Percentiles rank a stretch among this genome's conserved stretches.
phyloP scores from a whole-genome alignment of 2,113 vertebrate genomes.

The Micronycteris hirsuta region DNA sequence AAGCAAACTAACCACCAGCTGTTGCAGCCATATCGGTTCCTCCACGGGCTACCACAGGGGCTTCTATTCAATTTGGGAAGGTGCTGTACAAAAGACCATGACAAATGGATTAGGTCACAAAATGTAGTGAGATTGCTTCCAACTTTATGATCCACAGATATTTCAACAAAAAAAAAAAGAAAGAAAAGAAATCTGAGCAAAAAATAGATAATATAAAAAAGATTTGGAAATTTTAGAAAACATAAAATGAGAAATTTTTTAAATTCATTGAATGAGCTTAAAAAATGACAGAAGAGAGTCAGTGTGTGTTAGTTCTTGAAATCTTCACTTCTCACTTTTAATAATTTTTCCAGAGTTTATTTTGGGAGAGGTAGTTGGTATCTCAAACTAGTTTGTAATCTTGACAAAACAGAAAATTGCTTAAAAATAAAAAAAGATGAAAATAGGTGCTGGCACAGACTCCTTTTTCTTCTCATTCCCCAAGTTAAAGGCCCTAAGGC shows the following conservation, averaged over 20 bases:
- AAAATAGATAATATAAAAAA: not conserved
- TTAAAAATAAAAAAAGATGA: not conserved
- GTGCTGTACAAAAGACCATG: too few species aligned
- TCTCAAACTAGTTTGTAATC: not conserved
- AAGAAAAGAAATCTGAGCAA: not conserved
- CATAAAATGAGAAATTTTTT: not conserved
- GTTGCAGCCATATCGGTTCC: too few species aligned
- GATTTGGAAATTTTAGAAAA: not conserved
- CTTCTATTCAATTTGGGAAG: too few species aligned
- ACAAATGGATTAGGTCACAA: too few species aligned
- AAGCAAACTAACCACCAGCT: too few species aligned
- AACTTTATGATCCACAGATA: too few species aligned
- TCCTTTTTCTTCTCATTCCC: not conserved
- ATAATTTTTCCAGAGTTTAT: not conserved
- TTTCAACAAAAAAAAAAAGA: too few species aligned
- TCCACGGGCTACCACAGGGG: too few species aligned
- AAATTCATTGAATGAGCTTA: not conserved
- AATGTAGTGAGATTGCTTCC: too few species aligned
- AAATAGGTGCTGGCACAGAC: not conserved
- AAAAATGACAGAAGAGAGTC: not conserved
- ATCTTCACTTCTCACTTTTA: not conserved
- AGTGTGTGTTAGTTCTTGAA: not conserved
- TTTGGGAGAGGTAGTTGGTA: not conserved
- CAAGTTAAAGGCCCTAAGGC: not conserved
- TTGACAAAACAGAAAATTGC: not conserved